Conservation (phyloP, 2,113 vertebrate genomes). For the Geococcyx californianus region DNA sequence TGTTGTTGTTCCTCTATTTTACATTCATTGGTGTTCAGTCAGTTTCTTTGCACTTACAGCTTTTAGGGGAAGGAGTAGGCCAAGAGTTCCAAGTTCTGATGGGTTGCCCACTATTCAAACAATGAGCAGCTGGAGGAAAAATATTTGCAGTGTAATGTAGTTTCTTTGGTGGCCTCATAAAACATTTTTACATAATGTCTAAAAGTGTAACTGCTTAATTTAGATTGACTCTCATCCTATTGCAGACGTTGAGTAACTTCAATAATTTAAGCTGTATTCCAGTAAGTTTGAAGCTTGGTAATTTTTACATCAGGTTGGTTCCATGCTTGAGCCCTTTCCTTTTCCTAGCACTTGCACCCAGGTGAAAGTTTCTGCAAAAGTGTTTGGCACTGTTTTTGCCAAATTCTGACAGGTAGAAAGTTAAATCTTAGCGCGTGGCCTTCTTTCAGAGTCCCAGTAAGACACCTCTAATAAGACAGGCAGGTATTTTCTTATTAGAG, state of each 20-base stretch:
- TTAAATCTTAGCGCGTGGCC: neutral
- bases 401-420: neutral
- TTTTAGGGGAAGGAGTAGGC: neutral
- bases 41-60: neutral
- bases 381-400: neutral
- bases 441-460: neutral
- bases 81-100: neutral
- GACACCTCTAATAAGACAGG: neutral
- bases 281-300: neutral
- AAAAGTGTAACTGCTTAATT: neutral
- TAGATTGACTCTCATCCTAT: neutral
- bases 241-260: neutral
- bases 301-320: neutral
- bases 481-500: neutral
- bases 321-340: neutral
- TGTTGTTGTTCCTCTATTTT: neutral
- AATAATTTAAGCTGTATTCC: neutral
- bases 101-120: neutral
- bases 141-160: neutral
- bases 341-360: neutral
- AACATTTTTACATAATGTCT: neutral
- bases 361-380: neutral
- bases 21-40: neutral
- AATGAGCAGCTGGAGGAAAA: neutral
- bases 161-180: neutral